These are phyloP conservation scores for Agrotis ipsilon DNA, from an alignment of 2,888 invertebrate genomes.

Conservation along the genomic window DNA sequence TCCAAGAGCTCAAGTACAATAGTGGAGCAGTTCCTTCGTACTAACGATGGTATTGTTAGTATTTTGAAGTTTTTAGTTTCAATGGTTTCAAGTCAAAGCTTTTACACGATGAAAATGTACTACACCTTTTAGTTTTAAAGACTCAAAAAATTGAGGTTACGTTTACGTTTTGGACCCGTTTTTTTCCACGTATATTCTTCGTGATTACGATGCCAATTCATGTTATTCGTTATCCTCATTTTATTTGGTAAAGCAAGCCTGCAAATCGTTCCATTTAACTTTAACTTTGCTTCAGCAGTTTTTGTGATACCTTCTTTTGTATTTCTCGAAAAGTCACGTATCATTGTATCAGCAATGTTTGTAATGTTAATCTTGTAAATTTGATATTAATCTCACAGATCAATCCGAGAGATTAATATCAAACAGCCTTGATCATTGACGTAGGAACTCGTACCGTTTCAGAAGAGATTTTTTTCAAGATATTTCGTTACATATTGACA, in stretches of 20 bases:
- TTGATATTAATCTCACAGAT: constrained; percentile 11
- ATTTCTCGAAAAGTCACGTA: constrained; percentile 4
- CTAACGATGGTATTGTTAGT: constrained; percentile 36
- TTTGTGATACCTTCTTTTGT: not conserved
- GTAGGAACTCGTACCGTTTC: constrained; percentile 9
- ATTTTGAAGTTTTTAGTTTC: not conserved
- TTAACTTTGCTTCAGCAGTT: no score
- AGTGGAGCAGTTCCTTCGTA: constrained; percentile 18
- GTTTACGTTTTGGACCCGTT: no score
- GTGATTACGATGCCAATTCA: no score
- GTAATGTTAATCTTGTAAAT: no score
- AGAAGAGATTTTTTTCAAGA: constrained; percentile 17
- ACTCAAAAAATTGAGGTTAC: no score
- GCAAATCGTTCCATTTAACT: no score
- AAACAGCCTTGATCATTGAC: constrained; percentile 24
- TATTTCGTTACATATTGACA: constrained; percentile 9
- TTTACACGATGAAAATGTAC: not conserved
- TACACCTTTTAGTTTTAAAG: no score
- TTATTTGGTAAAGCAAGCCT: no score
- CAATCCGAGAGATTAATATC: constrained; percentile 33
- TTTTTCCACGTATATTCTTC: no score
- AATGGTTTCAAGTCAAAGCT: not conserved
- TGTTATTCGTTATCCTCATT: no score
- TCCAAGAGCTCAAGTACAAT: constrained; percentile 35
- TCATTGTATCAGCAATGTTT: not conserved